Evolutionary conservation across 2,888 invertebrate genomes (phyloP).

Genomic region (Argyresthia albistria): DNA sequence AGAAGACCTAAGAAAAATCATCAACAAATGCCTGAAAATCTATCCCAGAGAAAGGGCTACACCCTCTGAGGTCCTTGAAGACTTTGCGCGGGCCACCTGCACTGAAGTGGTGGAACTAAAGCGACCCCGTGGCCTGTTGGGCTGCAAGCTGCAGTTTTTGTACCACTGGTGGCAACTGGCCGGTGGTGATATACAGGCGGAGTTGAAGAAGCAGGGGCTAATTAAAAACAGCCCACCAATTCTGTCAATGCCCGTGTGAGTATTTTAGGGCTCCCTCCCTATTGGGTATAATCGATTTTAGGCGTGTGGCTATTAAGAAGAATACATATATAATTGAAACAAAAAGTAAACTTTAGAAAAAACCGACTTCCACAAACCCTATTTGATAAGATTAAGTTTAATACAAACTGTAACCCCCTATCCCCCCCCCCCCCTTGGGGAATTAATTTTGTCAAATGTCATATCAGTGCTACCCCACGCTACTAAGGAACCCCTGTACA

Average conservation of each 20-base stretch:
- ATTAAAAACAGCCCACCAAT: slow-evolving; percentile 90
- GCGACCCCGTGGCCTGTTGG: slow-evolving; percentile 54
- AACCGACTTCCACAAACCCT: no score
- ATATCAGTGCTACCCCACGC: no score
- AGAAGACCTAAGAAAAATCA: slow-evolving; percentile 69
- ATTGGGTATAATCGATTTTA: no score
- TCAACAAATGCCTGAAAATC: slow-evolving; percentile 82
- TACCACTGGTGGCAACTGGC: slow-evolving; percentile 97
- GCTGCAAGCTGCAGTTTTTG: slow-evolving; percentile 81
- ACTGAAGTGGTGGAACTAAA: slow-evolving; percentile 52
- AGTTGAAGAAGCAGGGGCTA: slow-evolving; percentile 91
- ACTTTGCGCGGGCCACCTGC: slow-evolving; percentile 35
- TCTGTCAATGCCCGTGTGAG: slow-evolving; percentile 82
- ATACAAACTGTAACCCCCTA: no score
- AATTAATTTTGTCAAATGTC: no score
- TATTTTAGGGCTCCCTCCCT: slow-evolving; percentile 15
- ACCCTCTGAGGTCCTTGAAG: slow-evolving; percentile 71
- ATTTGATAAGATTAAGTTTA: no score
- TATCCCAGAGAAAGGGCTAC: slow-evolving; percentile 70
- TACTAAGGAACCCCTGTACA: no score
- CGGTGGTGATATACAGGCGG: slow-evolving; percentile 93
- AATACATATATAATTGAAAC: no score
- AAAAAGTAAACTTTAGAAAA: no score
- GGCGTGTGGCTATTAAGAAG: no score
- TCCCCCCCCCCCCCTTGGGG: no score